A percentile compares a stretch with the other conserved stretches of the same genome.
Conservation (phyloP, 2,888 invertebrate genomes). For the Bimastos eiseni region DNA sequence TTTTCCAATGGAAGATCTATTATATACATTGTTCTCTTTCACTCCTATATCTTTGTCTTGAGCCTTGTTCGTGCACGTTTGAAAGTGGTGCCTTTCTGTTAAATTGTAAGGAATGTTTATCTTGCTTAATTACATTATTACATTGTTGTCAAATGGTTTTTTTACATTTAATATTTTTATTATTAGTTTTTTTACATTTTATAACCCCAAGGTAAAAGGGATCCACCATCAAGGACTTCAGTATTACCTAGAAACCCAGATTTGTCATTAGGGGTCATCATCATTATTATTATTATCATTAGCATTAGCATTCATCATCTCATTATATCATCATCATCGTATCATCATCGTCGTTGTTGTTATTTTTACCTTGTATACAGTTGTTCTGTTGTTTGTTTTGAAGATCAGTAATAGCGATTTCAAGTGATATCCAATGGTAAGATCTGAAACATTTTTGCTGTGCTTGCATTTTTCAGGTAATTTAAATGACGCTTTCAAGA, state of each 20-base stretch:
- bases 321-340: too few relatives aligned
- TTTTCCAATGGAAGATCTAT: background rate
- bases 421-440: background rate
- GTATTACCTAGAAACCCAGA: too few relatives aligned
- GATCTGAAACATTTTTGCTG: background rate
- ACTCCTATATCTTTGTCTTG: background rate
- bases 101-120: slow-evolving; percentile 1
- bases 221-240: too few relatives aligned
- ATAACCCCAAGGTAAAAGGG: too few relatives aligned
- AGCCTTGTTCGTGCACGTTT: background rate
- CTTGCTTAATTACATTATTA: too few relatives aligned
- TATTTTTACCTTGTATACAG: too few relatives aligned
- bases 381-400: background rate
- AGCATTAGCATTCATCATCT: too few relatives aligned
- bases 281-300: too few relatives aligned
- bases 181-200: too few relatives aligned
- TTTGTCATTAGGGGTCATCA: too few relatives aligned
- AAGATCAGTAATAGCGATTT: background rate
- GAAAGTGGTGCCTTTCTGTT: background rate
- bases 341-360: too few relatives aligned
- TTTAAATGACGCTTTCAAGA: slow-evolving; percentile 69
- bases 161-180: background rate
- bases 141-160: background rate
- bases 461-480: slow-evolving; percentile 33
- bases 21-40: background rate